A percentile compares a stretch with the other conserved stretches of the same genome.
These are phyloP conservation scores for Wasmannia auropunctata DNA, from an alignment of 1,140 invertebrate genomes.

Conservation along the genomic window DNA sequence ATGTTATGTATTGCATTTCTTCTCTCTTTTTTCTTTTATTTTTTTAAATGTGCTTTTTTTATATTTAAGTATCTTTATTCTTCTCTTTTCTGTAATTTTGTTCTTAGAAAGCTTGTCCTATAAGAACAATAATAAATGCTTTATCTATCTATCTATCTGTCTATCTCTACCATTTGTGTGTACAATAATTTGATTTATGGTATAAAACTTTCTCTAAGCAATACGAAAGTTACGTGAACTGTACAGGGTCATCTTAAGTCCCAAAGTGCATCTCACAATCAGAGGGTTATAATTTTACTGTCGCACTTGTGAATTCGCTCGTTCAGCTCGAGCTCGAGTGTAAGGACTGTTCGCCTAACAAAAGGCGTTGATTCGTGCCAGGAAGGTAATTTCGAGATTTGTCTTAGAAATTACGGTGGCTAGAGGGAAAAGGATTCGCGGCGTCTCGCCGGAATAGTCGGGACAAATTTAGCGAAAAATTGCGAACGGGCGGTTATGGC, in stretches of 20 bases:
- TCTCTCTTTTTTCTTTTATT: too few relatives aligned
- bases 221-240: background rate
- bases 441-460: slow-evolving; percentile 16
- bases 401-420: slow-evolving; percentile 27
- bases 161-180: background rate
- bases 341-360: slow-evolving; percentile 6
- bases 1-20: too few relatives aligned
- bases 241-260: background rate
- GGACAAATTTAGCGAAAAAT: slow-evolving; percentile 58
- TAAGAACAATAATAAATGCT: too few relatives aligned
- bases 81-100: too few relatives aligned
- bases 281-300: slow-evolving; percentile 7
- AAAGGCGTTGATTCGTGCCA: slow-evolving; percentile 41
- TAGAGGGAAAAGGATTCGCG: slow-evolving; percentile 10
- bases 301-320: slow-evolving; percentile 9
- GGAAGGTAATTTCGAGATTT: slow-evolving; percentile 43
- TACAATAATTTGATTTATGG: background rate
- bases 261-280: background rate
- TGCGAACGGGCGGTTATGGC: slow-evolving; percentile 33
- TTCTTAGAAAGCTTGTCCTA: too few relatives aligned
- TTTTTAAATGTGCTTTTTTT: too few relatives aligned
- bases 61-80: too few relatives aligned
- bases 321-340: background rate
- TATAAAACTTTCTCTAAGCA: background rate
- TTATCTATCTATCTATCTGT: too few relatives aligned